Evolutionary conservation across 2,113 vertebrate species (phyloP), one percentile per base, ranked within the genome.

Genomic region (Chaetodon trifascialis): DNA sequence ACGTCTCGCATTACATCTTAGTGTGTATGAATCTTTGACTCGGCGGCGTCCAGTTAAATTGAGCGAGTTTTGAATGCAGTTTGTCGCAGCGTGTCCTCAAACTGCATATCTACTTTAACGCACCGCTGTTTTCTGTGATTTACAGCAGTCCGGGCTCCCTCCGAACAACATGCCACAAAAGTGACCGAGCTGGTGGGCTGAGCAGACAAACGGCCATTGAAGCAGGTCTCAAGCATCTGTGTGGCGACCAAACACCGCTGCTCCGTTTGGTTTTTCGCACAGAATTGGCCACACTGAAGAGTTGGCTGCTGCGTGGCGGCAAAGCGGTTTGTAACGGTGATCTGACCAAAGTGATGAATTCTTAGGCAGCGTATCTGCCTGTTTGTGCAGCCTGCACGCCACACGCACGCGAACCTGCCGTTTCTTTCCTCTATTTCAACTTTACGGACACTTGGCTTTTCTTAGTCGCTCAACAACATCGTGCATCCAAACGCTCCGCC

Each of bases 291-390:
- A 17, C 73, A 67, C 71, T 34, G 9, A 66, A 46, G 84, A 92
- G 89, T 84, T 89, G 42, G 60, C 79, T 83, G 84, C 74, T 74
- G 86, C 64, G 79, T 19, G n/a, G 82, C 30, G 38, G 56, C 51
- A 21, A 55, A 52, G 81, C 79, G 54, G 72, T 84, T 55, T 44
- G 54, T 72, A 44, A 76, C 38, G 55, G 42, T 49, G 64, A 86
- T 70, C 77, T 58, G 85, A 80, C 66, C 85, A 73, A 89, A 92
- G 88, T 92, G 79, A 71, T 86, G 84, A 51, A n/a, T 80, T 63
- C 70, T 34, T 14, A 12, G 16, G 71, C 60, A 69, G 46, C 63
- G 25, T 11, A 14, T 69, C 76, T 59, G 75, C 76, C 15, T n/a
- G 64, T 52, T 54, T 21, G 34, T 11, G 30, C 4, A 15, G 2